phyloP scores from a whole-genome alignment of 1,140 invertebrate species.

The Conopomorpha cramerella region DNA sequence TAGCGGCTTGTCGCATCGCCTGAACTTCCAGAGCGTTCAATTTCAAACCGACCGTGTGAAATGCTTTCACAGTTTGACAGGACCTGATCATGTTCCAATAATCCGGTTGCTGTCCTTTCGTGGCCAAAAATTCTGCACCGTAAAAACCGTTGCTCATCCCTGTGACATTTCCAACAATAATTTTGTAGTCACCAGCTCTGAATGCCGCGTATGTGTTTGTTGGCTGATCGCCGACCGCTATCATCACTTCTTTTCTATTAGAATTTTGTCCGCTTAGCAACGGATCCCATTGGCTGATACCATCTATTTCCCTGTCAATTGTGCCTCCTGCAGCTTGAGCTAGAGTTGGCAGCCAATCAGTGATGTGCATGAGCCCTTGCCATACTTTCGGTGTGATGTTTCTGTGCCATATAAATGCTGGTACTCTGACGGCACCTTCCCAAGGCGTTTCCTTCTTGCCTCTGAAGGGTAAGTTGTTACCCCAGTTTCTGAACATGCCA shows the following conservation, averaged over 20 bases:
- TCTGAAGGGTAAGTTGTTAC: constrained; percentile 86
- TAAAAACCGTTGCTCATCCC: constrained; percentile 36
- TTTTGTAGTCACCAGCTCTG: constrained; percentile 40
- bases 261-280: constrained; percentile 63
- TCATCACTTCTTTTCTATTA: constrained; percentile 66
- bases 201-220: constrained; percentile 30
- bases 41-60: constrained; percentile 21
- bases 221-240: constrained; percentile 24
- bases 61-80: constrained; percentile 22
- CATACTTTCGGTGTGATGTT: constrained; percentile 64
- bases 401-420: constrained; percentile 83
- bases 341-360: constrained; percentile 90
- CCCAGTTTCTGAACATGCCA: constrained; percentile 75
- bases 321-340: constrained; percentile 25
- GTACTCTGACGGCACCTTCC: constrained; percentile 83
- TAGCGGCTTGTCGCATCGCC: constrained; percentile 16
- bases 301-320: constrained; percentile 60
- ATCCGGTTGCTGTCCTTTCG: constrained; percentile 22
- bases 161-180: constrained; percentile 41
- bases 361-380: constrained; percentile 81
- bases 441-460: constrained; percentile 81
- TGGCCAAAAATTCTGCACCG: constrained; percentile 24
- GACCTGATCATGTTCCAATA: constrained; percentile 24
- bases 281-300: constrained; percentile 71
- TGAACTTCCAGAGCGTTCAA: constrained; percentile 22